Percentiles rank a stretch among this genome's conserved stretches.
Conservation (phyloP, 2,113 vertebrate species). For the Sphaerodactylus townsendi region DNA sequence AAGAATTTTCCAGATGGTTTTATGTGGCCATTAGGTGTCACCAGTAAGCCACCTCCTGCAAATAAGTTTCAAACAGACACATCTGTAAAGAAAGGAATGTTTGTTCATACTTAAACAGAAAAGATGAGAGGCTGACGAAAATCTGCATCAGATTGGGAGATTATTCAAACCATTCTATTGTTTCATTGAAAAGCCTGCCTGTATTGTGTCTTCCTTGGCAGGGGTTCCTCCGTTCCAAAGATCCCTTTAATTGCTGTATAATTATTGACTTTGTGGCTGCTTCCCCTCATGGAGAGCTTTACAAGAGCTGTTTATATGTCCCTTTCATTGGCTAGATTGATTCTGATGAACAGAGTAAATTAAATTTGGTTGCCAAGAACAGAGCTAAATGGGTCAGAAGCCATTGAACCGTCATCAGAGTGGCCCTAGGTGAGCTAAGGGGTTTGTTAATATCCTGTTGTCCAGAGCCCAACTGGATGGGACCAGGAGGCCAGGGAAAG, state of each 20-base stretch:
- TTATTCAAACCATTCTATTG: constrained; percentile 14
- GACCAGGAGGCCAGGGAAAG: not conserved
- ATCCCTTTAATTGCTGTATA: not conserved
- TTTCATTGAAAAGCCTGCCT: not conserved
- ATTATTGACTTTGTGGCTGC: constrained; percentile 39
- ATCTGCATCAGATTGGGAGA: not conserved
- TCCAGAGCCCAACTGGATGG: not conserved
- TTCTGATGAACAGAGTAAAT: not conserved
- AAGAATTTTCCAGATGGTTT: constrained; percentile 2
- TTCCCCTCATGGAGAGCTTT: not conserved
- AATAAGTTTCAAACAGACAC: not conserved
- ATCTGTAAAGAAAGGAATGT: not conserved
- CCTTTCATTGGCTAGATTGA: not conserved
- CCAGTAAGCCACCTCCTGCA: not conserved
- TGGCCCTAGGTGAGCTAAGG: not conserved
- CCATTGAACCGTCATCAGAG: fast-evolving
- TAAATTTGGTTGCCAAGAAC: constrained; percentile 25
- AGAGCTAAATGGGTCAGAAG: not conserved
- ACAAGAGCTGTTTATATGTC: constrained; percentile 1
- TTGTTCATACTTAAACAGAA: not conserved
- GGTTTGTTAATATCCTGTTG: not conserved
- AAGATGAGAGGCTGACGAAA: not conserved
- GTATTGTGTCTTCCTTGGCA: not conserved
- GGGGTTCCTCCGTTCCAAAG: not conserved
- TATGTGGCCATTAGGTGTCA: constrained; percentile 61